These are phyloP conservation scores for Melanerpes formicivorus DNA, from an alignment of 2,113 vertebrate species.

Conservation along the genomic window DNA sequence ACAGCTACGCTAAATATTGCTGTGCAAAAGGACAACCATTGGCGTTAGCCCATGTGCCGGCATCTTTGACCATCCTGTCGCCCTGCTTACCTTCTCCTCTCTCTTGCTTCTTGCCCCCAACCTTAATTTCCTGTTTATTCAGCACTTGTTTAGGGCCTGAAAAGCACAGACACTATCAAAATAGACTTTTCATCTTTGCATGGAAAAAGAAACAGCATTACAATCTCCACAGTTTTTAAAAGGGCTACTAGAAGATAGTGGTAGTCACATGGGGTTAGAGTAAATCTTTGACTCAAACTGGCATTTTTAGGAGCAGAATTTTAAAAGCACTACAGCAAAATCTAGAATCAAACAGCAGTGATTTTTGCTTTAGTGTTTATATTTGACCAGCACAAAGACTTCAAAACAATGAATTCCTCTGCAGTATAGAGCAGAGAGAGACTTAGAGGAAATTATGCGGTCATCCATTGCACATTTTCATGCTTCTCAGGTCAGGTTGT, in stretches of 20 bases:
- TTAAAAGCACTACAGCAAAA: neutral
- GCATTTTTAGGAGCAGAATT: neutral
- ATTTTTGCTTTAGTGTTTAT: neutral
- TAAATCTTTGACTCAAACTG: neutral
- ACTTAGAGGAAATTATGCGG: neutral
- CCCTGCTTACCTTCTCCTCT: neutral
- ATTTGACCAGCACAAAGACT: neutral
- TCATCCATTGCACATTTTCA: neutral
- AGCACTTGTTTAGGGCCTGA: slow-evolving; percentile 4
- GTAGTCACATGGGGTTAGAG: neutral
- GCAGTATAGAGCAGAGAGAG: neutral
- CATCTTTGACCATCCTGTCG: neutral
- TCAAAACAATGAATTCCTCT: neutral
- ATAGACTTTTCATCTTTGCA: neutral
- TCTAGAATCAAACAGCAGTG: neutral
- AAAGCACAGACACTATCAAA: slow-evolving; percentile 26
- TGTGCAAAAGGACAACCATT: neutral
- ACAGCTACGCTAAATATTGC: neutral
- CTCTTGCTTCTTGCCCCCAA: neutral
- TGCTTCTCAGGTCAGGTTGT: neutral
- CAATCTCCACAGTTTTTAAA: neutral
- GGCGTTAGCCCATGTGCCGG: neutral
- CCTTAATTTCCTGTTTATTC: slow-evolving; percentile 33
- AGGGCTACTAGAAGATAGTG: neutral
- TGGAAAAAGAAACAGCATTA: neutral